Evolutionary conservation across 2,888 invertebrate species (phyloP).

Genomic region (Cerceris ruficornis): DNA sequence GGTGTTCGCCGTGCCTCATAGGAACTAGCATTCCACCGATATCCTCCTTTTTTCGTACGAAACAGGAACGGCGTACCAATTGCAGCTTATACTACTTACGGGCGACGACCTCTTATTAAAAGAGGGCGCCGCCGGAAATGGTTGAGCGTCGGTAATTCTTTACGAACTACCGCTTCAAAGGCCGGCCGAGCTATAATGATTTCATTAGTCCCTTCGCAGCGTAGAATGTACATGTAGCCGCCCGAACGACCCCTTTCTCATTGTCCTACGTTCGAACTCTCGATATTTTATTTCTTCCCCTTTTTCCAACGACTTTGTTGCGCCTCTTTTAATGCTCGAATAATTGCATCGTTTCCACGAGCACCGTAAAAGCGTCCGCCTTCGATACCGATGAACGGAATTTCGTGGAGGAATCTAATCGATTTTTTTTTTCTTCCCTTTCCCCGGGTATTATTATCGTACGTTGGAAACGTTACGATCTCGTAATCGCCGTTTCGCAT

Average conservation of each 20-base stretch:
- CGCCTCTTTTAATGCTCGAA: neutral
- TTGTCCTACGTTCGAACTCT: neutral
- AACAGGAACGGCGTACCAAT: conserved; percentile 22
- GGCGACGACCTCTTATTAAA: conserved; percentile 17
- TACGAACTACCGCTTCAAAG: conserved; percentile 39
- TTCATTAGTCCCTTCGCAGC: conserved; percentile 49
- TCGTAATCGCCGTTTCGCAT: neutral
- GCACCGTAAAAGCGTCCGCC: too few species aligned
- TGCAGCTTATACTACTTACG: conserved; percentile 30
- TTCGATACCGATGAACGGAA: too few species aligned
- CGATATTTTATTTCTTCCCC: neutral
- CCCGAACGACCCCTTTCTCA: neutral
- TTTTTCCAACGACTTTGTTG: too few species aligned
- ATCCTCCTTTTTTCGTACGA: neutral
- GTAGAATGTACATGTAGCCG: conserved; percentile 35
- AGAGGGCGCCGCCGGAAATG: conserved; percentile 1
- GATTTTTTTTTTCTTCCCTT: too few species aligned
- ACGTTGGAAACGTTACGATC: too few species aligned
- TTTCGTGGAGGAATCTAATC: too few species aligned
- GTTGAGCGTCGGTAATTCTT: conserved; percentile 28
- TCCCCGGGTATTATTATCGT: too few species aligned
- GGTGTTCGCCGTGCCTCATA: neutral
- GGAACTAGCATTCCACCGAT: neutral
- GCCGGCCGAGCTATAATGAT: conserved; percentile 42
- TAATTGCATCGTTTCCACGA: too few species aligned